Conservation (phyloP, 1,140 invertebrate species). For the Scaptodrosophila lebanonensis region DNA sequence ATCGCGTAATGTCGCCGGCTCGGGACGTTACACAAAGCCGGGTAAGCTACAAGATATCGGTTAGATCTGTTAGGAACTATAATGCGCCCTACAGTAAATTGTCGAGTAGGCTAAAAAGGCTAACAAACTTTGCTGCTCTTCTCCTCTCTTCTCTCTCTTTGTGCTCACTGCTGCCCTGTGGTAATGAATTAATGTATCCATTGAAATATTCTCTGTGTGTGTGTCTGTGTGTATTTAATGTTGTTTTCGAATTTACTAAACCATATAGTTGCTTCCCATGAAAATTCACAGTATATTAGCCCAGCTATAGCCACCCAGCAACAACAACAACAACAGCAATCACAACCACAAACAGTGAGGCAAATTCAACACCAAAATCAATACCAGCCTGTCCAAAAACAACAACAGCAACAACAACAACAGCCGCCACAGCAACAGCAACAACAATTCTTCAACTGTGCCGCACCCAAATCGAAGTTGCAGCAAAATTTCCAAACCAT, state of each 20-base stretch:
- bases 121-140: conserved; percentile 48
- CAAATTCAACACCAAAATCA: no score
- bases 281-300: conserved; percentile 63
- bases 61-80: not conserved
- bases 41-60: conserved; percentile 35
- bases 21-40: conserved; percentile 66
- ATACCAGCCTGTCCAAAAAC: conserved; percentile 17
- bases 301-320: conserved; percentile 20
- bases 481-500: conserved; percentile 76
- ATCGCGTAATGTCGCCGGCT: conserved; percentile 50
- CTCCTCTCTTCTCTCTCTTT: conserved; percentile 41
- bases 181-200: conserved; percentile 3
- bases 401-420: conserved; percentile 1
- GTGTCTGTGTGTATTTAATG: conserved; percentile 7
- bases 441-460: conserved; percentile 68
- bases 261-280: conserved; percentile 59
- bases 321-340: conserved; percentile 1
- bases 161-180: conserved; percentile 37
- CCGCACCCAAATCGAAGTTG: conserved; percentile 76
- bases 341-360: no score
- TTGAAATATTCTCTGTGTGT: not conserved
- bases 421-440: conserved; percentile 10
- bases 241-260: conserved; percentile 46
- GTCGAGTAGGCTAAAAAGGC: conserved; percentile 50
- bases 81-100: conserved; percentile 6